Conservation (phyloP, 1,140 invertebrate genomes). For the Pectinophora gossypiella region DNA sequence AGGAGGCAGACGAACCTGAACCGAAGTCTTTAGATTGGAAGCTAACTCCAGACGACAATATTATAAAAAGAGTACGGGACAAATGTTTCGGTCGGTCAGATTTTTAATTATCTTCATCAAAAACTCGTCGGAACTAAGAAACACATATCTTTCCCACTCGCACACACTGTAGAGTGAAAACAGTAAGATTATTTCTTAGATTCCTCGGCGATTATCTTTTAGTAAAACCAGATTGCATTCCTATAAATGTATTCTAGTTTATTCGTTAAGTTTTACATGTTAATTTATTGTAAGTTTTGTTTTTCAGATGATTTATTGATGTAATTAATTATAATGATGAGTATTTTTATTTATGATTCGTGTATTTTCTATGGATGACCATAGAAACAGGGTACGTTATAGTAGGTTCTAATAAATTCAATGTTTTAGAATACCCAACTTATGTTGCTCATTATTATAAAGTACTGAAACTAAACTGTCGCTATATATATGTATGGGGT, state of each 20-base stretch:
- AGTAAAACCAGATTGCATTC: no score
- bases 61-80: slow-evolving; percentile 47
- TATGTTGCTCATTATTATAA: background rate
- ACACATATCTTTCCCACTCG: background rate
- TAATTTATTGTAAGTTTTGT: background rate
- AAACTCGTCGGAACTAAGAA: background rate
- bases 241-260: no score
- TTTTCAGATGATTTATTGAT: background rate
- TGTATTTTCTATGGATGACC: background rate
- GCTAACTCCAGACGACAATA: slow-evolving; percentile 46
- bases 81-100: slow-evolving; percentile 55
- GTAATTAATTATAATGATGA: background rate
- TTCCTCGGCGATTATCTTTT: background rate
- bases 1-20: slow-evolving; percentile 40
- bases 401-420: background rate
- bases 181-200: background rate
- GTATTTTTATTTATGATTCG: no score
- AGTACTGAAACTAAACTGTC: background rate
- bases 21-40: slow-evolving; percentile 44
- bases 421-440: background rate
- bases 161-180: background rate
- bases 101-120: slow-evolving; percentile 25
- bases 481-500: background rate
- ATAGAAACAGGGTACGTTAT: background rate
- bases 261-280: background rate